phyloP scores from a whole-genome alignment of 2,113 vertebrate species.

The Telmatochromis brichardi region DNA sequence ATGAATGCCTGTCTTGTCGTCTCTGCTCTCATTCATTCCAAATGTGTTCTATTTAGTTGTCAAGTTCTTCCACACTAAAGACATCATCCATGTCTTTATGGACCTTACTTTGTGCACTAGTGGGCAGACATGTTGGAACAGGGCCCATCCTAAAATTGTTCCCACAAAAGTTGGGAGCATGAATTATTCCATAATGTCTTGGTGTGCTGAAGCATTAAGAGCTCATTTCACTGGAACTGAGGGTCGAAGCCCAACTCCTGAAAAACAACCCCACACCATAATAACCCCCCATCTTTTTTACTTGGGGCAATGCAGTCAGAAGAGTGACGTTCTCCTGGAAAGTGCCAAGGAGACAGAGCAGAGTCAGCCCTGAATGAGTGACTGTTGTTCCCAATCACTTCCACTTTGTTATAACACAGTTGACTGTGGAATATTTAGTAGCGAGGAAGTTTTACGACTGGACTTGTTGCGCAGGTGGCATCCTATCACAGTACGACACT shows the following conservation, averaged over 20 bases:
- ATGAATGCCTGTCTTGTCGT: not conserved
- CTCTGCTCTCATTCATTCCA: not conserved
- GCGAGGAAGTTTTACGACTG: not conserved
- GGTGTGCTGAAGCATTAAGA: not conserved
- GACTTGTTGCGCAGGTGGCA: not conserved
- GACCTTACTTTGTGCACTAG: not conserved
- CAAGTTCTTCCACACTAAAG: not conserved
- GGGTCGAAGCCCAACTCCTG: not conserved
- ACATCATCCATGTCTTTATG: not conserved
- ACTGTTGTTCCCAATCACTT: not conserved
- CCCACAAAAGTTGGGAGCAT: not conserved
- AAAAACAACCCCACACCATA: not conserved
- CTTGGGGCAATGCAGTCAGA: not conserved
- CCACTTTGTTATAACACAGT: not conserved
- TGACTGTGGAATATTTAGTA: not conserved
- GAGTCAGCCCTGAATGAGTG: accelerated
- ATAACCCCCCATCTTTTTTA: not conserved
- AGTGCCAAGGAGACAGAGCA: not conserved
- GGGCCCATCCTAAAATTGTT: not conserved
- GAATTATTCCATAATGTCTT: not conserved
- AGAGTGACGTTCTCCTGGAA: not conserved
- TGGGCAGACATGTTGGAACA: not conserved
- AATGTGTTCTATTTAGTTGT: not conserved
- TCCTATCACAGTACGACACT: not conserved
- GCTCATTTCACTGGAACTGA: not conserved